Evolutionary conservation across 2,113 vertebrate genomes (phyloP), one percentile per base, ranked within the genome.

Genomic region (Tretioscincus oriximinensis): DNA sequence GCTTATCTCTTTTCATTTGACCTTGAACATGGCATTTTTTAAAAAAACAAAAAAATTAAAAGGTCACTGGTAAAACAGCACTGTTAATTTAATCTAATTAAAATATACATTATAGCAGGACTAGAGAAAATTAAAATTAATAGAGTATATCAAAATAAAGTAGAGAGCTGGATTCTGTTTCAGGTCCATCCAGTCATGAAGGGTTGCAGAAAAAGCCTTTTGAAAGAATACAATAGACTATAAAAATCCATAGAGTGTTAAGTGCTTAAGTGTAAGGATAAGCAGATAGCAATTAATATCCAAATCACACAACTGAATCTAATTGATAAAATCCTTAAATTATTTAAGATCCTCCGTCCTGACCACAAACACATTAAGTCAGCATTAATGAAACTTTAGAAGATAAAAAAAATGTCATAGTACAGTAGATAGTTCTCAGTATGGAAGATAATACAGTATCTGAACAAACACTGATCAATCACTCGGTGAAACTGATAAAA

Each of bases 191-290:
- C 84, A 77, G 22, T 63, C 80, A 81, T 1, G 0, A 84, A 82
- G 29, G 24, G 51, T 65, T 81, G 21, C 81, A 63, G 69, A 80
- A 73, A 66, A 18, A 45, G 11, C 77, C 72, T 77, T 88, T 88
- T 90, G 88, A 16, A 47, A 69, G 77, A 73, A 90, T 85, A 77
- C 69, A 87, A 77, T 61, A 69, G 80, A 70, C 80, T 76, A 76
- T 76, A 3, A 1, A 69, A 88, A 80, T 29, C 58, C 73, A 79
- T 41, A 49, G 0, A 7, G 82, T 22, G 7, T 64, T 73, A 87
- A 90, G 73, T 80, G 81, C 73, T 51, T 81, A 66, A 86, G 28
- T 76, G 45, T 86, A 85, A 28, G 20, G 75, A 65, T 86, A 89
- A 84, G 85, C 35, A 66, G 47, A 29, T 78, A 4, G 21, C 70